These are phyloP conservation scores for Lagodon rhomboides DNA, from an alignment of 2,797 vertebrate species.

Conservation along the genomic window DNA sequence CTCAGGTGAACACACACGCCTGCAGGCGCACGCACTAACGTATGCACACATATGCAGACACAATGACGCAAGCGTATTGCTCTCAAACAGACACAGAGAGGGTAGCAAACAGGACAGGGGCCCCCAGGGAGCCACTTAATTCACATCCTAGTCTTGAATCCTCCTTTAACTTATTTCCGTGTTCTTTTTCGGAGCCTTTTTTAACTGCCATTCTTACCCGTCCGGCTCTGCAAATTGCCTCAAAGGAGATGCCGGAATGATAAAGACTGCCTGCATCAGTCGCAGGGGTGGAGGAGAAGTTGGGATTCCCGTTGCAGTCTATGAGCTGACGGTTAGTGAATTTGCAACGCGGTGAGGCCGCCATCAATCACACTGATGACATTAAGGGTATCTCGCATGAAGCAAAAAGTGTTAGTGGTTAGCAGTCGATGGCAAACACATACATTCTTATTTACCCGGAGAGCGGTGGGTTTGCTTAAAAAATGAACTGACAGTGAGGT, in stretches of 20 bases:
- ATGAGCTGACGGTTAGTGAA: constrained; percentile 65
- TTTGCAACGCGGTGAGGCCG: constrained; percentile 33
- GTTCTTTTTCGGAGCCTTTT: constrained; percentile 35
- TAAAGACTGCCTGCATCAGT: constrained; percentile 60
- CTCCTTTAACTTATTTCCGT: constrained; percentile 54
- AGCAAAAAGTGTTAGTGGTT: constrained; percentile 69
- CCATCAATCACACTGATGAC: constrained; percentile 73
- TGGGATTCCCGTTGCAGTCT: constrained; percentile 32
- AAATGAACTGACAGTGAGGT: constrained; percentile 86
- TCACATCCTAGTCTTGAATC: constrained; percentile 65
- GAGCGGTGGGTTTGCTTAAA: constrained; percentile 80
- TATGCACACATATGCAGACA: constrained; percentile 23
- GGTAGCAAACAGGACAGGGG: constrained; percentile 61
- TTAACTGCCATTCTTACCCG: constrained; percentile 61
- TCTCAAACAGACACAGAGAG: constrained; percentile 47
- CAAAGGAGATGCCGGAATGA: constrained; percentile 54
- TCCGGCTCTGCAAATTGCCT: constrained; percentile 56
- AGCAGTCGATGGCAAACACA: constrained; percentile 75
- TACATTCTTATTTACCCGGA: constrained; percentile 84
- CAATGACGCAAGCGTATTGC: constrained; percentile 5
- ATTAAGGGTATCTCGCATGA: constrained; percentile 61
- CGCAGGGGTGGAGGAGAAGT: constrained; percentile 24
- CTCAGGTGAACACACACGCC: constrained; percentile 27
- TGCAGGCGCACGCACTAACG: constrained; percentile 16
- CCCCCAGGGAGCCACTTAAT: constrained; percentile 66